Percentiles rank a stretch among this genome's conserved stretches.
These are phyloP conservation scores for Amphipoea oculea DNA, from an alignment of 2,888 invertebrate genomes.

Conservation along the genomic window DNA sequence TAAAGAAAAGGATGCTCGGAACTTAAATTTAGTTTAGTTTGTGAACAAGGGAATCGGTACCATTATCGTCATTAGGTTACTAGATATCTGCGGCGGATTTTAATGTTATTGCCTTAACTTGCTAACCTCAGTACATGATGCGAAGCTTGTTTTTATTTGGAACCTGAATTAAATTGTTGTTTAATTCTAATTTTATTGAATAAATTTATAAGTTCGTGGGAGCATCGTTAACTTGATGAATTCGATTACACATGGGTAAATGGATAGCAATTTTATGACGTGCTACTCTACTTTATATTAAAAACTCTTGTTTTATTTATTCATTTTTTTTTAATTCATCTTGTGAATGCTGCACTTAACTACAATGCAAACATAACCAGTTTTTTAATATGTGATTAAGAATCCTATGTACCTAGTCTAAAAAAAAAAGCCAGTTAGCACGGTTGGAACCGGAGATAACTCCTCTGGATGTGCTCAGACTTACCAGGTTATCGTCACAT, in stretches of 20 bases:
- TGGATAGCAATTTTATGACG: not conserved
- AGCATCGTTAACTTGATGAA: not conserved
- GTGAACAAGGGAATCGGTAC: too few relatives aligned
- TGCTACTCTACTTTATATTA: not conserved
- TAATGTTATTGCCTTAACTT: not conserved
- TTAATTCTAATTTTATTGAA: conserved; percentile 7
- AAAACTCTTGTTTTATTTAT: conserved; percentile 5
- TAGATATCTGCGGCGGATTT: not conserved
- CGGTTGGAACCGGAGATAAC: not conserved
- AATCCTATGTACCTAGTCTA: not conserved
- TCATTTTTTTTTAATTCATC: not conserved
- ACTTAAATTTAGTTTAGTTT: too few relatives aligned
- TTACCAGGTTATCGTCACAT: not conserved
- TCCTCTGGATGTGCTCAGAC: not conserved
- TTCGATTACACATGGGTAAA: not conserved
- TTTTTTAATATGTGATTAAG: too few relatives aligned
- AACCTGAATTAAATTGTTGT: not conserved
- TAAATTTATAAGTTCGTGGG: not conserved
- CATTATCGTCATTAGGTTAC: not conserved
- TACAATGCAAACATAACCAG: too few relatives aligned
- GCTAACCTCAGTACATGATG: not conserved
- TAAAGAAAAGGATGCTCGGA: too few relatives aligned
- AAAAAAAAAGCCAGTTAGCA: too few relatives aligned
- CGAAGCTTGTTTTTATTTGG: not conserved
- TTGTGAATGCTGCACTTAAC: not conserved